Evolutionary conservation across 2,888 invertebrate genomes (phyloP).

Genomic region (Drosophila gaucha): DNA sequence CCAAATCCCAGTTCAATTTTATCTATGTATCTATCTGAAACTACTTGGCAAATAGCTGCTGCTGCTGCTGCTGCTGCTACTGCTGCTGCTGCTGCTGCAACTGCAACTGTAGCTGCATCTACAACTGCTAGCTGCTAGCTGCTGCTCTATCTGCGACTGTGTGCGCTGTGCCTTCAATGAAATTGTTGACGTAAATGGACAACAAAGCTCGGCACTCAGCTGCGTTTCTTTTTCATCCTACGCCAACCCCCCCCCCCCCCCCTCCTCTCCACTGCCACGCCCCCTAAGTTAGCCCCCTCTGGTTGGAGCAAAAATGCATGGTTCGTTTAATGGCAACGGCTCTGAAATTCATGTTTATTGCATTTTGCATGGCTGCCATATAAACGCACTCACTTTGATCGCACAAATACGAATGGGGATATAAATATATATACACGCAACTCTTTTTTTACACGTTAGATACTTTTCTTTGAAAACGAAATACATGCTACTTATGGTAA

Average conservation of each 20-base stretch:
- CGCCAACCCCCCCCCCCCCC: no score
- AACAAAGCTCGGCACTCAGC: conserved; percentile 75
- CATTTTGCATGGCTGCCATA: conserved; percentile 58
- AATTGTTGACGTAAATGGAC: conserved; percentile 78
- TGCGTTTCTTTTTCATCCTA: no score
- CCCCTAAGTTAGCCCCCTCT: conserved; percentile 17
- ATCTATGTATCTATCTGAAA: conserved; percentile 79
- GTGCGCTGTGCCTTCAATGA: conserved; percentile 59
- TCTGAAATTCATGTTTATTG: conserved; percentile 66
- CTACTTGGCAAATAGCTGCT: conserved; percentile 68
- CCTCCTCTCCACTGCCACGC: background rate
- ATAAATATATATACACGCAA: conserved; percentile 2
- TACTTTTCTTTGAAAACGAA: no score
- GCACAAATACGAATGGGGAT: conserved; percentile 4
- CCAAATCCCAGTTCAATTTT: conserved; percentile 81
- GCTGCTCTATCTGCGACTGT: background rate
- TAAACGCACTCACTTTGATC: conserved; percentile 35
- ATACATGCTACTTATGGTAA: no score
- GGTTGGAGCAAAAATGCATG: conserved; percentile 54
- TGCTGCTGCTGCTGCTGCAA: background rate
- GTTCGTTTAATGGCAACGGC: conserved; percentile 68
- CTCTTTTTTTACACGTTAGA: no score
- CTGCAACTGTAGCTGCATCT: conserved; percentile 9
- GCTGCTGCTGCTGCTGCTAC: conserved; percentile 7
- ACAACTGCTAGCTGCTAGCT: conserved; percentile 1